Conservation (phyloP, 2,888 invertebrate genomes). For the Chaetogeoica ovagalla region DNA sequence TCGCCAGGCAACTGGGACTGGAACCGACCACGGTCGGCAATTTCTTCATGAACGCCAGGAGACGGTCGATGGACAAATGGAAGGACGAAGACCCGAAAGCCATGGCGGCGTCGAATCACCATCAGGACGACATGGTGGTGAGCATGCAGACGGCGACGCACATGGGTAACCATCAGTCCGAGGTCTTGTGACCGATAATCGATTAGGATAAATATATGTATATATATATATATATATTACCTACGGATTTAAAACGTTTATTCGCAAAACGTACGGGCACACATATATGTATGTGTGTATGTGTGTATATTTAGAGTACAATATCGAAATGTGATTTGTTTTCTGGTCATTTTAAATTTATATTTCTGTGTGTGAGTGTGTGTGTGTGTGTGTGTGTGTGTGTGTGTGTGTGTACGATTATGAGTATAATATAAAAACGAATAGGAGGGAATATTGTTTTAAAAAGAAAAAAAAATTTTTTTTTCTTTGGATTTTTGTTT, state of each 20-base stretch:
- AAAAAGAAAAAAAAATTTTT: too few species aligned
- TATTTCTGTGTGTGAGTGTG: too few species aligned
- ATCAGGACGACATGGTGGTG: conserved; percentile 57
- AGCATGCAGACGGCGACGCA: conserved; percentile 43
- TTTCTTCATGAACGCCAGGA: conserved; percentile 99
- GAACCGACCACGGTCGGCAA: conserved; percentile 98
- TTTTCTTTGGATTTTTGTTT: too few species aligned
- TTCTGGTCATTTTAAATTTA: conserved; percentile 19
- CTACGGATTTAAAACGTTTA: conserved; percentile 3
- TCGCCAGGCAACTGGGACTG: conserved; percentile 93
- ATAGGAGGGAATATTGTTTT: too few species aligned
- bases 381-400: too few species aligned
- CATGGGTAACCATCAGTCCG: conserved; percentile 44
- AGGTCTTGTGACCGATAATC: conserved; percentile 50
- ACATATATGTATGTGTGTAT: too few species aligned
- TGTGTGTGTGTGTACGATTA: too few species aligned
- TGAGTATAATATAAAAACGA: not conserved
- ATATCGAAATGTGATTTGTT: conserved; percentile 47
- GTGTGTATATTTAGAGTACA: conserved; percentile 18
- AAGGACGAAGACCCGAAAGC: conserved; percentile 84
- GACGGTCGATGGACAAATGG: conserved; percentile 98
- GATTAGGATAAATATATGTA: conserved; percentile 36
- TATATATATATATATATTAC: too few species aligned
- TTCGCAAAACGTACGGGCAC: not conserved
- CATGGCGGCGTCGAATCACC: conserved; percentile 61